A percentile compares a stretch with the other conserved stretches of the same genome.
These are phyloP conservation scores for Cyanoliseus patagonus DNA, from an alignment of 2,113 vertebrate genomes.

Conservation along the genomic window DNA sequence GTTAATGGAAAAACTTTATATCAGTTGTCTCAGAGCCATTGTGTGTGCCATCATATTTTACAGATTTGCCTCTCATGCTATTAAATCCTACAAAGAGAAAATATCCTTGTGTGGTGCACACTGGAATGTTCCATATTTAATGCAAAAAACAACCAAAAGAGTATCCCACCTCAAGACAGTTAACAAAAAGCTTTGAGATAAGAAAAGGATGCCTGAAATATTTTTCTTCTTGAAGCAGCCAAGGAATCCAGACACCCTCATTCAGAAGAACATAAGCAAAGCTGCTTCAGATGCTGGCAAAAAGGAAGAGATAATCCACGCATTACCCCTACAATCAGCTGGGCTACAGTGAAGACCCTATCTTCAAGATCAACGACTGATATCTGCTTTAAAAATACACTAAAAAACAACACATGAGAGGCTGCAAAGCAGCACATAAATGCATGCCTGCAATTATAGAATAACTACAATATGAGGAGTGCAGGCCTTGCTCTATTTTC, in stretches of 20 bases:
- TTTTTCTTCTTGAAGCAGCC: neutral
- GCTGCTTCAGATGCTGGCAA: neutral
- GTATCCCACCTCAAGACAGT: neutral
- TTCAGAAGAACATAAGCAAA: neutral
- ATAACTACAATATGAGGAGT: neutral
- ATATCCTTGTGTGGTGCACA: neutral
- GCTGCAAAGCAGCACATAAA: neutral
- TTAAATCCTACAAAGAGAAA: neutral
- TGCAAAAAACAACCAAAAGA: neutral
- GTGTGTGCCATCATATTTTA: neutral
- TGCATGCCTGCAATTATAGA: neutral
- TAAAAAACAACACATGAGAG: neutral
- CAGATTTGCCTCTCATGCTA: neutral
- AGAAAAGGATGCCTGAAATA: neutral
- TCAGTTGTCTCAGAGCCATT: neutral
- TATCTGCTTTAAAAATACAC: neutral
- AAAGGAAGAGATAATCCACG: neutral
- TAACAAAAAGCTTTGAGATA: neutral
- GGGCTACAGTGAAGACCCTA: neutral
- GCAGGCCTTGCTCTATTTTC: neutral
- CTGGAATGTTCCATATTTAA: neutral
- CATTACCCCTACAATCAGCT: neutral
- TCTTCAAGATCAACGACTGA: neutral
- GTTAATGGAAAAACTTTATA: neutral
- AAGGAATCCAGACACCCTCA: neutral